Evolutionary conservation across 1,140 invertebrate species (phyloP), one percentile per base, ranked within the genome.

Genomic region (Dendrolimus punctatus): DNA sequence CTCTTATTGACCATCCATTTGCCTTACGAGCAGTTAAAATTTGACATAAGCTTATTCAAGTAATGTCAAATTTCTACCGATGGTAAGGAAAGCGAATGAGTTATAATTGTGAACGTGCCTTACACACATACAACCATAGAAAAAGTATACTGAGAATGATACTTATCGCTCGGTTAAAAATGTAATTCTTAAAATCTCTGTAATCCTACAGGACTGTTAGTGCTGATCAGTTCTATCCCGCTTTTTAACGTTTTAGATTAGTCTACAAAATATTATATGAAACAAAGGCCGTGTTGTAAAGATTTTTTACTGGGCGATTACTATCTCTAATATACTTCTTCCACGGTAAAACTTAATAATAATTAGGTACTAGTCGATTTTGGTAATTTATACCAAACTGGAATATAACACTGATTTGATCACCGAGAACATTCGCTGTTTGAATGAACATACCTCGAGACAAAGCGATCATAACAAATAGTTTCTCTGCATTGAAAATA

Each of bases 351-450:
- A 60, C 64, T 69, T 77, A 76, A 66, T 36, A 71, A 54, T 78
- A 75, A 73, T 76, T 77, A 81, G 76, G 76, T 81, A 81, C 76
- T 74, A 77, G 67, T 65, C 61, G 69, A 70, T 67, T 80, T 73
- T 82, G 74, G 73, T 80, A 74, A 70, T 53, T 65, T 69, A 62
- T 78, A 80, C 75, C 76, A 81, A 77, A 81, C 64, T 75, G 76
- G 73, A 81, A 76, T 78, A 71, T 45, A 71, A 68, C 63, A 71
- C 55, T 60, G 60, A 60, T 51, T 8, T 73, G 66, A 73, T 77
- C 68, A 67, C 64, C 64, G 58, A 65, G 55, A 55, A 61, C 59
- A 50, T 67, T 66, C 63, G 59, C 66, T 65, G 61, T 64, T 55
- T 59, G 53, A 43, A 52, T 40, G 44, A 56, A n/a, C n/a, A 48